Percentiles rank a stretch among this genome's conserved stretches.
Conservation (phyloP, 2,113 vertebrate genomes). For the Vireo altiloquus region DNA sequence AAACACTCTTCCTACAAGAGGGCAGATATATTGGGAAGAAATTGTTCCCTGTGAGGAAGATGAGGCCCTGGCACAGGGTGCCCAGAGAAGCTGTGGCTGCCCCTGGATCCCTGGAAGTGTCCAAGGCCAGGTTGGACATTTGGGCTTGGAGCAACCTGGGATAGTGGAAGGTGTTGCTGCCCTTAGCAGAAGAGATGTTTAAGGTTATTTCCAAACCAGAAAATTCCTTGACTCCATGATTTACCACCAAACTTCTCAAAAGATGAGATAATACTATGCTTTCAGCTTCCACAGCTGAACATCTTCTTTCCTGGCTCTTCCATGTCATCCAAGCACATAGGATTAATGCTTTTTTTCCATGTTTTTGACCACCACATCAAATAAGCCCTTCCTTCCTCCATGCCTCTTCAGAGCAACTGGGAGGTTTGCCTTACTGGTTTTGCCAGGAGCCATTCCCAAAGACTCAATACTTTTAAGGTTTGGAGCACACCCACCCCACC, state of each 20-base stretch:
- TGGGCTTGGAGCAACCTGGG: accelerated
- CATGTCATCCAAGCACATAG: neutral
- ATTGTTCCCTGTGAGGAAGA: accelerated
- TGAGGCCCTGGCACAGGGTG: neutral
- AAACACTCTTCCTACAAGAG: neutral
- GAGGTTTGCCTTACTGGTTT: neutral
- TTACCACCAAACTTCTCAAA: neutral
- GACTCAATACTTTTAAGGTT: neutral
- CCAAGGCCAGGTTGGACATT: neutral
- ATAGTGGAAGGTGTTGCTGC: accelerated
- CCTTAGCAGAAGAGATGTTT: neutral
- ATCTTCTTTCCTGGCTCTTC: neutral
- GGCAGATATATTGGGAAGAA: neutral
- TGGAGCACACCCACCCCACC: neutral
- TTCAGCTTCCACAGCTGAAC: neutral
- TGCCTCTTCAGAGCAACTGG: neutral
- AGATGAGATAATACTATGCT: neutral
- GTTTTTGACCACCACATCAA: neutral
- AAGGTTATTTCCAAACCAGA: neutral
- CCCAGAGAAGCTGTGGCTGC: neutral
- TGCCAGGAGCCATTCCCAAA: neutral
- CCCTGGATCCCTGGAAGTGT: neutral
- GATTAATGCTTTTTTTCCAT: too few relatives aligned
- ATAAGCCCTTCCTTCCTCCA: neutral
- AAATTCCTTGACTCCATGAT: neutral